Conservation (phyloP, 2,113 vertebrate genomes). For the Dicaeum eximium region DNA sequence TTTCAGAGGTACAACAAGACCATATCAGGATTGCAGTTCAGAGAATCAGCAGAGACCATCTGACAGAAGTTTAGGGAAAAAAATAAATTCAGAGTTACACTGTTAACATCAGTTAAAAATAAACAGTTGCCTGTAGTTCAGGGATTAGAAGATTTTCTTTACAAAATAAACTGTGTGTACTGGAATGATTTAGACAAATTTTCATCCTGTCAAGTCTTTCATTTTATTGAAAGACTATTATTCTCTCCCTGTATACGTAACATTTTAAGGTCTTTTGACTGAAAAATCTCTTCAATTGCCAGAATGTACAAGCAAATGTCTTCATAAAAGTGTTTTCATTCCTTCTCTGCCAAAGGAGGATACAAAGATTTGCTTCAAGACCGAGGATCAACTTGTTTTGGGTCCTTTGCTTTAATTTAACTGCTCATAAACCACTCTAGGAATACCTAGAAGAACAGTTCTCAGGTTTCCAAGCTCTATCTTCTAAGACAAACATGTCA, state of each 20-base stretch:
- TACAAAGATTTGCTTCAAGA: background rate
- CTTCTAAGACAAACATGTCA: background rate
- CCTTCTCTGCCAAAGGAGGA: background rate
- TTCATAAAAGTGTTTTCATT: background rate
- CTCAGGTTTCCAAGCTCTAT: background rate
- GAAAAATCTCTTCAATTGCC: background rate
- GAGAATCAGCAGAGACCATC: background rate
- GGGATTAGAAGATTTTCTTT: background rate
- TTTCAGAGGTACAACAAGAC: background rate
- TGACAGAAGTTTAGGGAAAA: background rate
- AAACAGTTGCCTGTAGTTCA: background rate
- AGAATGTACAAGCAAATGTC: background rate
- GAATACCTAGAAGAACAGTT: background rate
- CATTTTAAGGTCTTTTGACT: background rate
- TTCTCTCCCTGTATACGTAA: background rate
- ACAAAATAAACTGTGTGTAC: background rate
- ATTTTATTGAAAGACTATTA: background rate
- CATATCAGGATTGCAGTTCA: background rate
- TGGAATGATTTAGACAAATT: background rate
- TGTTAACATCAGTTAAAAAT: background rate
- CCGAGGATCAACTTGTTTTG: background rate
- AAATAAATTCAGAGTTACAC: background rate
- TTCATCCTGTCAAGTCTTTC: background rate
- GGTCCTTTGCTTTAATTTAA: background rate
- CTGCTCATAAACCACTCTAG: background rate